Evolutionary conservation across 2,888 invertebrate species (phyloP).

Genomic region (Zhengitettix transpicula): DNA sequence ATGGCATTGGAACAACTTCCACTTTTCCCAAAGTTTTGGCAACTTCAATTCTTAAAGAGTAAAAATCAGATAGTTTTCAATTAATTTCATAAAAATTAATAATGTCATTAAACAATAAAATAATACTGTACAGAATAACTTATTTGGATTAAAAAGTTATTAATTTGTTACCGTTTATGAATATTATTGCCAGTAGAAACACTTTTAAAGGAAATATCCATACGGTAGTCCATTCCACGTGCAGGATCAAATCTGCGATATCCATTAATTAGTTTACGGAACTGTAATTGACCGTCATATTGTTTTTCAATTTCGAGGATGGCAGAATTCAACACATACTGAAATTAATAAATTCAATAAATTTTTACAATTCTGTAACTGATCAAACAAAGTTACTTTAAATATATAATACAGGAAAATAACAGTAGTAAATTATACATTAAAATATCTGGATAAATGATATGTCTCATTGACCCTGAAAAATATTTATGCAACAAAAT

Average conservation of each 20-base stretch:
- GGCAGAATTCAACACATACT: conserved; percentile 34
- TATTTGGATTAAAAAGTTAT: too few relatives aligned
- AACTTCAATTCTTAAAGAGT: conserved; percentile 45
- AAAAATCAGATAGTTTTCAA: neutral
- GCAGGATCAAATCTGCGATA: conserved; percentile 66
- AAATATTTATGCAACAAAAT: too few relatives aligned
- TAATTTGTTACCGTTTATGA: conserved; percentile 30
- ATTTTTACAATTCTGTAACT: too few relatives aligned
- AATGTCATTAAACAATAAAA: too few relatives aligned
- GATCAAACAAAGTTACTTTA: too few relatives aligned
- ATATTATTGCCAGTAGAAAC: conserved; percentile 26
- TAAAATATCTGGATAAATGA: too few relatives aligned
- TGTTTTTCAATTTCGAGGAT: conserved; percentile 30
- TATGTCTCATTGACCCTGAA: too few relatives aligned
- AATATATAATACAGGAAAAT: too few relatives aligned
- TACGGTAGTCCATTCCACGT: conserved; percentile 68
- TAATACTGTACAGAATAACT: too few relatives aligned
- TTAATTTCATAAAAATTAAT: too few relatives aligned
- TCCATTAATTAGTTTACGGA: conserved; percentile 43
- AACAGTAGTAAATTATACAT: too few relatives aligned
- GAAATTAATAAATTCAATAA: conserved; percentile 8
- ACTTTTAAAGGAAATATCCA: conserved; percentile 50
- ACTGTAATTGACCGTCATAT: conserved; percentile 34
- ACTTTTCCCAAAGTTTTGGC: conserved; percentile 73
- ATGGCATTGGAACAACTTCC: conserved; percentile 81